Percentiles rank a stretch among this genome's conserved stretches.
Evolutionary conservation across 2,113 vertebrate genomes (phyloP).

Genomic region (Rhinoderma darwinii): DNA sequence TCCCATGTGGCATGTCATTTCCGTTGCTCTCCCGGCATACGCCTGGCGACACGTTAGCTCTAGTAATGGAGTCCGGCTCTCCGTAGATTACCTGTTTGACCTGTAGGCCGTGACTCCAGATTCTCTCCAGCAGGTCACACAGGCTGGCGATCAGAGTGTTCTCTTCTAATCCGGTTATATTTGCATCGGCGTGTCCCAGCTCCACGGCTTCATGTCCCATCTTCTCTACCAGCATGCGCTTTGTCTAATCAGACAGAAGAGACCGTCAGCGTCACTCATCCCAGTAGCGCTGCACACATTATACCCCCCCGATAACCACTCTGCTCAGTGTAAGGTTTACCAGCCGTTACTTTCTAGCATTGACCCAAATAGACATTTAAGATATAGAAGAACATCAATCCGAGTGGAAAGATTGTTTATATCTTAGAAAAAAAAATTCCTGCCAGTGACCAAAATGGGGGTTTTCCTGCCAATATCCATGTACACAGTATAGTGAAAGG

Average conservation of each 20-base stretch:
- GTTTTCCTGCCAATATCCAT: no score
- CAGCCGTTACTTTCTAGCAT: background rate
- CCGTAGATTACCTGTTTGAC: constrained; percentile 86
- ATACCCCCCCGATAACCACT: background rate
- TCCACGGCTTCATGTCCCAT: constrained; percentile 95
- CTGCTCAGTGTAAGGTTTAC: background rate
- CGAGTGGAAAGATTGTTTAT: no score
- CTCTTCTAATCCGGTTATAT: constrained; percentile 88
- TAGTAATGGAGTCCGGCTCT: no score
- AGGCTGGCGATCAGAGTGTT: constrained; percentile 84
- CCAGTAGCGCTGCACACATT: background rate
- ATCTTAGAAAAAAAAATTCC: no score
- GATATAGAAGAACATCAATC: no score
- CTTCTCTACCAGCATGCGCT: constrained; percentile 96
- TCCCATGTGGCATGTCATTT: no score
- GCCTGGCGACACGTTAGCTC: no score
- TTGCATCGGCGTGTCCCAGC: constrained; percentile 91
- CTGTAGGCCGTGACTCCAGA: constrained; percentile 83
- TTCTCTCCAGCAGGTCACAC: constrained; percentile 83
- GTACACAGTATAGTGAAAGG: no score
- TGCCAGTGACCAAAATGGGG: no score
- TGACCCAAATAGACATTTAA: background rate
- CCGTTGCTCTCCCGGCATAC: no score
- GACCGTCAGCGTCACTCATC: background rate
- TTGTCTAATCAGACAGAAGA: constrained; percentile 77